Conservation (phyloP, 2,113 vertebrate species). For the Boulengeromyrus knoepffleri region DNA sequence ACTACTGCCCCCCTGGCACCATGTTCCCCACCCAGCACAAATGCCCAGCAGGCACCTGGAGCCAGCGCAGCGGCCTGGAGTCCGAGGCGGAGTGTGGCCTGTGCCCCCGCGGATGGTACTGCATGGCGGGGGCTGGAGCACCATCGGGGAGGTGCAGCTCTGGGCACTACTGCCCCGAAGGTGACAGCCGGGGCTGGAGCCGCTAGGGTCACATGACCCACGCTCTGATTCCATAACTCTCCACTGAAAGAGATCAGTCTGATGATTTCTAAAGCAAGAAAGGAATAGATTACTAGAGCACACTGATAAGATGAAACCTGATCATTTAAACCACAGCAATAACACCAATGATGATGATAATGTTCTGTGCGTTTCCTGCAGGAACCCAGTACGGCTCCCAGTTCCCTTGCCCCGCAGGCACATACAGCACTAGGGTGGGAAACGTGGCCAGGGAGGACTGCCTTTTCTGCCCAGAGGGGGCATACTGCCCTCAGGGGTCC, state of each 20-base stretch:
- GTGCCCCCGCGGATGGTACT: slow-evolving; percentile 75
- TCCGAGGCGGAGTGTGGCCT: slow-evolving; percentile 52
- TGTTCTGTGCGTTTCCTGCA: slow-evolving; percentile 34
- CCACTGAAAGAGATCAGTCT: not conserved
- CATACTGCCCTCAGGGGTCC: slow-evolving; percentile 69
- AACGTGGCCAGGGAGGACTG: slow-evolving; percentile 62
- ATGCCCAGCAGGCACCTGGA: slow-evolving; percentile 79
- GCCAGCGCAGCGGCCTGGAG: slow-evolving; percentile 58
- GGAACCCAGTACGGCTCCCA: slow-evolving; percentile 65
- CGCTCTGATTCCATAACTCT: not conserved
- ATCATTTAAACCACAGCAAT: not conserved
- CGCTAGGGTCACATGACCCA: not conserved
- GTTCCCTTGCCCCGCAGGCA: slow-evolving; percentile 73
- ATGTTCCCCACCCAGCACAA: slow-evolving; percentile 70
- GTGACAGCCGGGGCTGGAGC: slow-evolving; percentile 34
- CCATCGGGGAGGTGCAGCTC: slow-evolving; percentile 71
- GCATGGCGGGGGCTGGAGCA: slow-evolving; percentile 55
- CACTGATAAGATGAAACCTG: not conserved
- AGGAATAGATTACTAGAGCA: not conserved
- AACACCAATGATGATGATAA: not conserved
- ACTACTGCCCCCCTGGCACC: slow-evolving; percentile 77
- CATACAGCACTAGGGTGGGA: slow-evolving; percentile 66
- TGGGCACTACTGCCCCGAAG: slow-evolving; percentile 76
- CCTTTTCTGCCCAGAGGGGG: slow-evolving; percentile 67
- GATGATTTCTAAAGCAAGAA: not conserved